phyloP scores from a whole-genome alignment of 2,113 vertebrate species.

The Pavo muticus region DNA sequence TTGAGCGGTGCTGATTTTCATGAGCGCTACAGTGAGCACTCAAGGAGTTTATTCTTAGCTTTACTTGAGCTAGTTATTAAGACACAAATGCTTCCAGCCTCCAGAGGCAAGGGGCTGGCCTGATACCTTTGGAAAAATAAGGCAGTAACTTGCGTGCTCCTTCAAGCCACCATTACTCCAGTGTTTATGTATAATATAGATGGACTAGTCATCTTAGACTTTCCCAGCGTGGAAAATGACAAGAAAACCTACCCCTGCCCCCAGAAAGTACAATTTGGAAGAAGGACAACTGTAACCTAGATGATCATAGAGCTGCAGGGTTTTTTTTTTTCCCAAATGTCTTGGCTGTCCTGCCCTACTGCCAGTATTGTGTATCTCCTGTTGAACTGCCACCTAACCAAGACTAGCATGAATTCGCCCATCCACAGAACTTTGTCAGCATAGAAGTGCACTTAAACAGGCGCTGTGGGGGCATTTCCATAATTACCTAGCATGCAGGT shows the following conservation, averaged over 20 bases:
- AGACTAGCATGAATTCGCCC: not conserved
- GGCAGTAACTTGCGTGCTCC: not conserved
- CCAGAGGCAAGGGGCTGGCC: not conserved
- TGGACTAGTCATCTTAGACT: not conserved
- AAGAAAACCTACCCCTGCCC: not conserved
- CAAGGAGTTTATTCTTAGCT: not conserved
- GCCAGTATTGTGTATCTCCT: not conserved
- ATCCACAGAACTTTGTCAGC: not conserved
- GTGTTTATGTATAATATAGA: not conserved
- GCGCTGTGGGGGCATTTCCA: not conserved
- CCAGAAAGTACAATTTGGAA: not conserved
- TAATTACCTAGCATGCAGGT: conserved; percentile 9
- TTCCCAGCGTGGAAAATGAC: not conserved
- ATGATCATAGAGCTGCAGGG: not conserved
- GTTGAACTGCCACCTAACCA: not conserved
- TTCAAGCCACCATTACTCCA: not conserved
- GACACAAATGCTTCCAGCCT: not conserved
- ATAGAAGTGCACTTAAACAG: conserved; percentile 1
- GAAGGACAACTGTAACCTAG: not conserved
- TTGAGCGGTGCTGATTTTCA: not conserved
- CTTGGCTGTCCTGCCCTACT: not conserved
- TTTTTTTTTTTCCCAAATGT: not conserved
- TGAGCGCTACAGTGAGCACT: not conserved
- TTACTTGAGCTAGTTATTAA: not conserved
- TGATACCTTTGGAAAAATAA: not conserved